phyloP scores from a whole-genome alignment of 2,113 vertebrate species.

The Epinephelus lanceolatus region DNA sequence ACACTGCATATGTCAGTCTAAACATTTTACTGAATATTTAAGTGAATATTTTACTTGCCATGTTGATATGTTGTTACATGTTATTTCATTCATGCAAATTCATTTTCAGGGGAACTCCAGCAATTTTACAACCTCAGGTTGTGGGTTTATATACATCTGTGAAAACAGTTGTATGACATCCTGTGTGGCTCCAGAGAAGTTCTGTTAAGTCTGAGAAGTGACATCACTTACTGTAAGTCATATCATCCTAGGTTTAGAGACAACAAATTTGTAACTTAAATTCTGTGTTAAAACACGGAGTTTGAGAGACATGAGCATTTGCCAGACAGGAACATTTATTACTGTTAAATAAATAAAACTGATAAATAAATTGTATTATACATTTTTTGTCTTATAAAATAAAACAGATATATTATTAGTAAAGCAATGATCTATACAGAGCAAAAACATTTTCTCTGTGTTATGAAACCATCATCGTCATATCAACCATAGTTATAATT shows the following conservation, averaged over 20 bases:
- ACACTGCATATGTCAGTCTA: neutral
- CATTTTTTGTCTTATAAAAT: neutral
- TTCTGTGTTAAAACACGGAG: too few species aligned
- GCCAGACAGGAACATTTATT: too few species aligned
- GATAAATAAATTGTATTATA: neutral
- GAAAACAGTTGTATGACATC: neutral
- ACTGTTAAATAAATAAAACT: neutral
- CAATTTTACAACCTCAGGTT: neutral
- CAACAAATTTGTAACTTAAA: too few species aligned
- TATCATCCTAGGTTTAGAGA: neutral
- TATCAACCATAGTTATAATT: too few species aligned
- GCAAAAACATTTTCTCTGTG: too few species aligned
- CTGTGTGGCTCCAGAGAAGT: neutral
- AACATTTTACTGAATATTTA: neutral
- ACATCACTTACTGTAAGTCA: neutral
- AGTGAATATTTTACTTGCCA: neutral
- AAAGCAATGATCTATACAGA: too few species aligned
- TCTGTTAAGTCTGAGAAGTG: neutral
- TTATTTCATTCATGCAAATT: neutral
- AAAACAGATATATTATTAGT: neutral
- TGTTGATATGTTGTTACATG: neutral
- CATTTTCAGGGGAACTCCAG: neutral
- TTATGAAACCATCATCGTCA: too few species aligned
- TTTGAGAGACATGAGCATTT: too few species aligned
- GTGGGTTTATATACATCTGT: neutral